Evolutionary conservation across 2,797 vertebrate species (phyloP), one percentile per base, ranked within the genome.

Genomic region (Chloroceryle inda): DNA sequence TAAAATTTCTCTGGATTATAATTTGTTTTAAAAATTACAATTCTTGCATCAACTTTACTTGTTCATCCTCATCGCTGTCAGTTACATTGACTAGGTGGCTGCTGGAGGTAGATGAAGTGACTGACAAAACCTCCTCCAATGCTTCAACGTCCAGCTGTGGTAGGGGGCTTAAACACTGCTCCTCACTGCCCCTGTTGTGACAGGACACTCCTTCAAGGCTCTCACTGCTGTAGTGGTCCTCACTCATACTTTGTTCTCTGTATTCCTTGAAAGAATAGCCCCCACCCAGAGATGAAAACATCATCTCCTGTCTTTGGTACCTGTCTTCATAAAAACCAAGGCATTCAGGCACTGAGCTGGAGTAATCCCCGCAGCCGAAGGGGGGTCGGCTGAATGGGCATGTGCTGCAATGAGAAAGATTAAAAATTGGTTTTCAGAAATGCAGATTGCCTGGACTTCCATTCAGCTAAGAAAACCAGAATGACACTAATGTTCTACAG

Each of bases 31-130:
- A 96, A 91, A 97, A 95, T 96, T 98, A 98, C 96, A 98, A 94
- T 61, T 98, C 96, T 94, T 88, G 95, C 61, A 98, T 96, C 85
- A 98, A 97, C 90, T 98, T 98, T 45, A 96, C 95, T 89, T 98
- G 97, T 42, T 98, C 96, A 44, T 98, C 96, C 52, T 98, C 97
- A 7, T 98, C 98, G 4, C 96, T 98, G 77, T 98, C 97, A 52
- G 96, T 98, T 76, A 98, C 95, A 45, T 96, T 98, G 89, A 98
- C 89, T 52, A 96, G 89, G 77, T 97, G 96, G 86, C 95, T 68
- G 55, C 95, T 96, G 58, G 97, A 96, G 18, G 97, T 92, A 79
- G 97, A 96, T 2, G 97, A 79, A 5, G 96, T 88, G 33, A 85
- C 94, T 79, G 96, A 96, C 74, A 98, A 96, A 94, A 97, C 95